Evolutionary conservation across 2,888 invertebrate species (phyloP).

Genomic region (Phasia obesa): DNA sequence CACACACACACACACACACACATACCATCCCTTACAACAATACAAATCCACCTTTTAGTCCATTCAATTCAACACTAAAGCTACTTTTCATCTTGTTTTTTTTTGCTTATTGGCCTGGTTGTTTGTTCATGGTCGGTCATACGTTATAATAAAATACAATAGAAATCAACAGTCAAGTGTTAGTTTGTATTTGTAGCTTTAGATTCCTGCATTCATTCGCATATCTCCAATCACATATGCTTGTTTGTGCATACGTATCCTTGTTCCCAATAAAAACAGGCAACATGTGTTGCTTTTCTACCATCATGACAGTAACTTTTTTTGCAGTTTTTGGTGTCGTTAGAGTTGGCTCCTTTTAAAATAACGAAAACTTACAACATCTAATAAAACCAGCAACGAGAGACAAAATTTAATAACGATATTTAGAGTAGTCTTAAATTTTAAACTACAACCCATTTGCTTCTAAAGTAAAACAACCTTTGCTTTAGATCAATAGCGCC

Average conservation of each 20-base stretch:
- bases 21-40: constrained; percentile 28
- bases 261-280: constrained; percentile 30
- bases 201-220: constrained; percentile 1
- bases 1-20: constrained; percentile 9
- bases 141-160: constrained; percentile 58
- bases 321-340: constrained; percentile 4
- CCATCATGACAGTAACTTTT: constrained; percentile 27
- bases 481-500: no score
- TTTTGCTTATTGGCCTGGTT: constrained; percentile 15
- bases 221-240: not conserved
- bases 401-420: not conserved
- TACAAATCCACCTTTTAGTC: constrained; percentile 48
- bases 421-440: not conserved
- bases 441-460: no score
- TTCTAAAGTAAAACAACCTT: no score
- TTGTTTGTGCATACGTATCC: constrained; percentile 17
- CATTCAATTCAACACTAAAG: constrained; percentile 40
- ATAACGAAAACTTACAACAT: constrained; percentile 16
- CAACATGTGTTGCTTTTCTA: constrained; percentile 66
- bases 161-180: constrained; percentile 68
- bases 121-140: constrained; percentile 64
- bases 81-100: not conserved
- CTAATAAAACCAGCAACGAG: constrained; percentile 7
- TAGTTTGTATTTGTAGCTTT: constrained; percentile 59
- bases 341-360: constrained; percentile 25